phyloP scores from a whole-genome alignment of 1,140 invertebrate species.

The Cherax destructor region DNA sequence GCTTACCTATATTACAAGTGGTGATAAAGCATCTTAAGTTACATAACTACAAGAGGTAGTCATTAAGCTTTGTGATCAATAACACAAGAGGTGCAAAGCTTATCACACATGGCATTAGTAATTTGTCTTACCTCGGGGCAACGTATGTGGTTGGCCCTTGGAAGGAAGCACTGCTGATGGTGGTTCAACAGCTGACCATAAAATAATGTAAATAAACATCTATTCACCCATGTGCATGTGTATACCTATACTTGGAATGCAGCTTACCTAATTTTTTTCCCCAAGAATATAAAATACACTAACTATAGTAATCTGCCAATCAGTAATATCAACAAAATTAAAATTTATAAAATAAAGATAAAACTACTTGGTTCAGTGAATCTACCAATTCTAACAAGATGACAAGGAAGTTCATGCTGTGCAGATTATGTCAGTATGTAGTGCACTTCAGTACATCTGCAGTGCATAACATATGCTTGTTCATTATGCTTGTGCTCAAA shows the following conservation, averaged over 20 bases:
- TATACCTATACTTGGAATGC: conserved; percentile 13
- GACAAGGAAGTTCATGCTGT: conserved; percentile 39
- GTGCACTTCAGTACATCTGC: conserved; percentile 26
- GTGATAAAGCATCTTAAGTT: conserved; percentile 2
- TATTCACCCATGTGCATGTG: conserved; percentile 28
- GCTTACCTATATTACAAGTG: neutral
- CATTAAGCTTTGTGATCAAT: conserved; percentile 34
- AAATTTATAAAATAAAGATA: neutral
- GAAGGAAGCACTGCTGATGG: conserved; percentile 42
- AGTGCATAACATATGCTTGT: conserved; percentile 21
- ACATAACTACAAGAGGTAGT: conserved; percentile 15
- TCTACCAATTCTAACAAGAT: conserved; percentile 7
- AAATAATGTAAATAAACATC: conserved; percentile 43
- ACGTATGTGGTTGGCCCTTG: conserved; percentile 60
- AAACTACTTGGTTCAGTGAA: neutral
- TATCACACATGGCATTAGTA: conserved; percentile 31
- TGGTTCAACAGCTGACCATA: conserved; percentile 58
- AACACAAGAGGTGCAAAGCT: conserved; percentile 37
- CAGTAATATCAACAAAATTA: conserved; percentile 1
- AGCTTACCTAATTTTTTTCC: neutral
- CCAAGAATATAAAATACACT: neutral
- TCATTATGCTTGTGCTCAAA: conserved; percentile 6
- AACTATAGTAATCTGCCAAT: neutral
- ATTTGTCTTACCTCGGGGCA: conserved; percentile 59
- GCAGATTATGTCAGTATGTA: neutral